These are phyloP conservation scores for Bombus impatiens DNA, from an alignment of 1,140 invertebrate genomes.

Conservation along the genomic window DNA sequence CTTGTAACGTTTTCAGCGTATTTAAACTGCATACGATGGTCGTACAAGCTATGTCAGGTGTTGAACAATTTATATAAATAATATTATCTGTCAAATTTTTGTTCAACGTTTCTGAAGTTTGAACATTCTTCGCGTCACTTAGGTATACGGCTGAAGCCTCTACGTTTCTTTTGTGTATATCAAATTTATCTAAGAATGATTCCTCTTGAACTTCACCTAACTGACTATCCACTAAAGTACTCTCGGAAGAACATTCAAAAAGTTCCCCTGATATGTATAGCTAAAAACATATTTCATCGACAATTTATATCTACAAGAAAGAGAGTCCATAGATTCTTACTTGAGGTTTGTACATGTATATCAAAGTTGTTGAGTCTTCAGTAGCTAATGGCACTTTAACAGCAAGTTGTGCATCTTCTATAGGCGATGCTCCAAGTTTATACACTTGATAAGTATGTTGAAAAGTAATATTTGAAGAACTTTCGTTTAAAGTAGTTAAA, in stretches of 20 bases:
- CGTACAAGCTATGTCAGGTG: slow-evolving; percentile 53
- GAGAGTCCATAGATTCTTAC: slow-evolving; percentile 33
- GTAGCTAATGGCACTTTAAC: slow-evolving; percentile 61
- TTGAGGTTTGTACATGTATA: slow-evolving; percentile 55
- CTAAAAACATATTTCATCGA: slow-evolving; percentile 42
- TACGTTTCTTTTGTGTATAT: not conserved
- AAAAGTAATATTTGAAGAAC: slow-evolving; percentile 62
- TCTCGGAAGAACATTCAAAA: slow-evolving; percentile 47
- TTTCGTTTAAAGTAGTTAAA: slow-evolving; percentile 34
- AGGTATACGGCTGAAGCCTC: not conserved
- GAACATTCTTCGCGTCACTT: not conserved
- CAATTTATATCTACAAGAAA: not conserved
- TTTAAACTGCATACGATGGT: slow-evolving; percentile 60
- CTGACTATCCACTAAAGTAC: not conserved
- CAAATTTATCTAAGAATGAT: not conserved
- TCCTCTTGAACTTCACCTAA: not conserved
- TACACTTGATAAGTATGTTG: slow-evolving; percentile 70
- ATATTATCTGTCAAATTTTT: slow-evolving; percentile 18
- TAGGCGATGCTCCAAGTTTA: slow-evolving; percentile 75
- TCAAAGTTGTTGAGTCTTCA: slow-evolving; percentile 36
- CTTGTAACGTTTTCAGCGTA: slow-evolving; percentile 58
- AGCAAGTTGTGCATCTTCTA: slow-evolving; percentile 58
- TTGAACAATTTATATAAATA: slow-evolving; percentile 67
- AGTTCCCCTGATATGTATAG: slow-evolving; percentile 58
- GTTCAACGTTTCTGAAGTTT: not conserved